These are phyloP conservation scores for Melinaea menophilus DNA, from an alignment of 2,888 invertebrate genomes.

Conservation along the genomic window DNA sequence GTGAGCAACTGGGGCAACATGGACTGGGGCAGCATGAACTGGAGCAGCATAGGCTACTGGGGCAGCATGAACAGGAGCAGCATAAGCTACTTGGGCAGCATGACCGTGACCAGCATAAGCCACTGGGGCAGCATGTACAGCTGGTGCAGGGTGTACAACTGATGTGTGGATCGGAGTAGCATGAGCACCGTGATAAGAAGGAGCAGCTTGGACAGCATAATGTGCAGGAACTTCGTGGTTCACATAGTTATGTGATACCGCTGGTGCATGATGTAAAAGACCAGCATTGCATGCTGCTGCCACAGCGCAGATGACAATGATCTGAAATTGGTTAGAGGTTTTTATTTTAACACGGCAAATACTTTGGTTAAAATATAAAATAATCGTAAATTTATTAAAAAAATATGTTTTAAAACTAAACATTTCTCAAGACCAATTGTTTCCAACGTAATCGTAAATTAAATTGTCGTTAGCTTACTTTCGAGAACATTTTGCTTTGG, in stretches of 20 bases:
- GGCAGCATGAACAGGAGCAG: slow-evolving; percentile 36
- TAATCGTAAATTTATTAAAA: not conserved
- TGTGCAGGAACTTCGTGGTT: slow-evolving; percentile 57
- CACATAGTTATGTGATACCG: slow-evolving; percentile 69
- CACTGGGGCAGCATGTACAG: slow-evolving; percentile 36
- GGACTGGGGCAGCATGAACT: slow-evolving; percentile 35
- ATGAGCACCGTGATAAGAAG: slow-evolving; percentile 39
- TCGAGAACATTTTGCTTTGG: slow-evolving; percentile 73
- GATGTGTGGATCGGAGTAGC: slow-evolving; percentile 38
- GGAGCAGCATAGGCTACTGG: slow-evolving; percentile 40
- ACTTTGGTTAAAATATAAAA: no score
- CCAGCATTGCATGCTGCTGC: slow-evolving; percentile 65
- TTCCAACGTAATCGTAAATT: slow-evolving; percentile 13
- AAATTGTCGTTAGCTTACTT: slow-evolving; percentile 55
- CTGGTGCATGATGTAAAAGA: slow-evolving; percentile 64
- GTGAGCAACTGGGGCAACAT: slow-evolving; percentile 38
- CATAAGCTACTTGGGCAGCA: slow-evolving; percentile 35
- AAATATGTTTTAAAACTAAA: not conserved
- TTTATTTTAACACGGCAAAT: not conserved
- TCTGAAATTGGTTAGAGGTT: slow-evolving; percentile 39
- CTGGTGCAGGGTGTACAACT: slow-evolving; percentile 37
- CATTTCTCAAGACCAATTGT: not conserved
- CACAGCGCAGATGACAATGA: slow-evolving; percentile 57
- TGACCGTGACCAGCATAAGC: slow-evolving; percentile 35
- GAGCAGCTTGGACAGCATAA: slow-evolving; percentile 45